Base-by-base conservation (phyloP, 2,113 vertebrate species). In the Lates calcarifer region DNA sequence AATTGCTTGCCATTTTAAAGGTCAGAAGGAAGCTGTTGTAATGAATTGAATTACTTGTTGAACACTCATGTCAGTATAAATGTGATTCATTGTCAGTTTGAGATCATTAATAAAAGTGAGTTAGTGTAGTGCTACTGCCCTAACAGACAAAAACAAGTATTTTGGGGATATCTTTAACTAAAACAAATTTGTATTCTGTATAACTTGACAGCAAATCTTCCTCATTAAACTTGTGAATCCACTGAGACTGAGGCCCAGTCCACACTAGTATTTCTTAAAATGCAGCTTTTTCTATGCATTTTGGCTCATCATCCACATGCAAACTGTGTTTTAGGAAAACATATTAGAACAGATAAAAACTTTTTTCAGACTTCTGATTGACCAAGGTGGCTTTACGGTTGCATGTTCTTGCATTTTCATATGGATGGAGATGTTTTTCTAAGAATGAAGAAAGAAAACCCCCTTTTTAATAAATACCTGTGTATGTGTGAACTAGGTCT, bases 1-100 rank as follows among this genome's bases (percentile, higher is more conserved):
- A 81, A 84, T 80, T 74, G 67, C 58, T 75, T 71, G 82, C 26
- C 71, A 65, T 81, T 86, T 77, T 37, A 81, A 86, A 90, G 85
- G 85, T 84, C 79, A 64, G 29, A 24, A 10, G 62, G 64, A 62
- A 82, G 43, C 31, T 63, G 53, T 53, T 81, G 24, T 82, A 82
- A 89, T 78, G 53, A 76, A 79, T 73, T 78, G 45, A 82, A 89
- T 86, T 70, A 80, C 68, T 71, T 69, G 43, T 74, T 73, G 51
- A 78, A 71, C 69, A 72, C 49, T 56, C 37, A 5, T 69, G 78
- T 70, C 65, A 62, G 66, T 9, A 56, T 33, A 62, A 69, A 66
- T 45, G 60, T 80, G 53, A 86, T 77, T 84, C 26, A 70, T 73
- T 75, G 67, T 57, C 71, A 47, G 39, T 55, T 64, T 35, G 14